A percentile compares a stretch with the other conserved stretches of the same genome.
Conservation (phyloP, 2,888 invertebrate genomes). For the Eulithis testata region DNA sequence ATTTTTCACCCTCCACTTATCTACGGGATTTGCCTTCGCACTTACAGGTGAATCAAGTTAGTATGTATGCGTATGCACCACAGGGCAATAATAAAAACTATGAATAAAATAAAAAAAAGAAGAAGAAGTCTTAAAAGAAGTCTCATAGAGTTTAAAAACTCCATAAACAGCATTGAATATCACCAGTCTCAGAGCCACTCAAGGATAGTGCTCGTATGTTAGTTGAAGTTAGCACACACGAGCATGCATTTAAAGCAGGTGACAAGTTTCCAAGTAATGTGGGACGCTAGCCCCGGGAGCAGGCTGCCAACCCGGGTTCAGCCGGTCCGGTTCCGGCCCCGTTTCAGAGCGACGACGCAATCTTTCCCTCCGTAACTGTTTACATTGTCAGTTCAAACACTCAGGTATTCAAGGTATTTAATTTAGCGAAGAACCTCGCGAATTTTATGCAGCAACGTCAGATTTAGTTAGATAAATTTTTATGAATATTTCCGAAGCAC, state of each 20-base stretch:
- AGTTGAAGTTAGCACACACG: not conserved
- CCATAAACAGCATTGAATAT: not conserved
- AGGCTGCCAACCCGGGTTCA: slow-evolving; percentile 5
- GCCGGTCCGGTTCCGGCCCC: slow-evolving; percentile 14
- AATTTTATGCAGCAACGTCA: slow-evolving; percentile 50
- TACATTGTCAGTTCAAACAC: slow-evolving; percentile 51
- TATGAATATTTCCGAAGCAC: slow-evolving; percentile 73
- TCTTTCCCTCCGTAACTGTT: slow-evolving; percentile 18
- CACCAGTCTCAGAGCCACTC: not conserved
- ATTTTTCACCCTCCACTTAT: no score
- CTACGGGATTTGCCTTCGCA: no score
- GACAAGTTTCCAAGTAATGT: slow-evolving; percentile 22
- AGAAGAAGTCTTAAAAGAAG: no score
- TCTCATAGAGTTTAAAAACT: no score
- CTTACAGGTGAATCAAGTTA: no score
- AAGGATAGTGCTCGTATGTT: not conserved
- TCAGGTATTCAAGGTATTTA: slow-evolving; percentile 50
- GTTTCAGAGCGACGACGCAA: slow-evolving; percentile 19
- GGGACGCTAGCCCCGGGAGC: slow-evolving; percentile 16
- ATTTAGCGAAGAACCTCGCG: slow-evolving; percentile 39
- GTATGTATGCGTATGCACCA: no score
- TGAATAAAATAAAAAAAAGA: no score
- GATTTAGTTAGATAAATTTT: slow-evolving; percentile 67
- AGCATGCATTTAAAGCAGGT: slow-evolving; percentile 14
- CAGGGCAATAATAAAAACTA: no score